Base-by-base conservation (phyloP, 2,113 vertebrate species). In the Calonectris borealis region DNA sequence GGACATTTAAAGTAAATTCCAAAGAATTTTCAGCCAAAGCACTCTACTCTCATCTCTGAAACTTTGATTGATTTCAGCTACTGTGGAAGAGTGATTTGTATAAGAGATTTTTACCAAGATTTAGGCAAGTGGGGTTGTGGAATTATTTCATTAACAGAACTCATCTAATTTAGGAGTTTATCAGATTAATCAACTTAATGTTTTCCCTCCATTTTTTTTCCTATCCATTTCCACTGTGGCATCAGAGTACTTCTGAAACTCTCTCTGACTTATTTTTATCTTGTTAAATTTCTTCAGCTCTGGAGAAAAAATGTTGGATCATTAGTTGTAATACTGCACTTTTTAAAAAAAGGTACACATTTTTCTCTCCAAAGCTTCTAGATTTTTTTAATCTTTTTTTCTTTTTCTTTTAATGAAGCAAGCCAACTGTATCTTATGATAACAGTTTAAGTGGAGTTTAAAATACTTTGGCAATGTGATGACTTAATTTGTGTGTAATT, bases 1-100 rank as follows among this genome's bases (percentile, higher is more conserved):
- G 52, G 42, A 52, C 51, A 48, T 93, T 89, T 80, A 70, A 85
- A 85, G 81, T 55, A 83, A 95, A 94, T 93, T 91, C 81, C 46
- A 11, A 83, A 80, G 77, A 93, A 89, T 94, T 93, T 94, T 83
- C 66, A 93, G 61, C 46, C 77, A 90, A 66, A 94, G 29, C 24
- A 57, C 83, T 78, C 9, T 49, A 36, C 16, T 90, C 44, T 79
- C 25, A 51, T 82, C 34, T 68, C 40, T 46, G 65, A 71, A 94
- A 71, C 19, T 91, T 55, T 88, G 65, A 95, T 75, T 92, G 58
- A 82, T 93, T 87, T 85, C 31, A 89, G 4, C 65, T 57, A 25
- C 25, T 84, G 19, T 32, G 65, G 27, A 92, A 90, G 46, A 85
- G 31, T 76, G 36, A 76, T 84, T 91, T 16, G 46, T 68, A 32